Evolutionary conservation across 2,113 vertebrate species (phyloP).

Genomic region (Ceyx margarethae): DNA sequence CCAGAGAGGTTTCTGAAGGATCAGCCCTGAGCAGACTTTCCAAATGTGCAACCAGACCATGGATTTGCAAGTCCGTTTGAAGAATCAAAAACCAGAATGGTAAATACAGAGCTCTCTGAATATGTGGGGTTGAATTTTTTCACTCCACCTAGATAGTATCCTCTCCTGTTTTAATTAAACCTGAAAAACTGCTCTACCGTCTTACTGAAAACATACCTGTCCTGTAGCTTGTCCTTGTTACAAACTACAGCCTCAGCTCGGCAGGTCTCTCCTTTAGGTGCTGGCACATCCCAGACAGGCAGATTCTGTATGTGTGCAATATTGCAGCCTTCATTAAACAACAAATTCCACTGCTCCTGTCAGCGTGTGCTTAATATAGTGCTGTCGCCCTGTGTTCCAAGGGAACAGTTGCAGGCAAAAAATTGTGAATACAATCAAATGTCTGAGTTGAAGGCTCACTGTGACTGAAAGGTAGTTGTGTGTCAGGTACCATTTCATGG

Average conservation of each 20-base stretch:
- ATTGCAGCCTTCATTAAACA: not conserved
- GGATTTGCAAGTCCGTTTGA: not conserved
- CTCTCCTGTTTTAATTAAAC: not conserved
- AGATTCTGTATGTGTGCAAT: not conserved
- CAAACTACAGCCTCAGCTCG: not conserved
- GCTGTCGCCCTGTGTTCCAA: not conserved
- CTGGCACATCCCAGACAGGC: not conserved
- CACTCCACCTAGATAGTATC: not conserved
- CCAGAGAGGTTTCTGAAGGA: not conserved
- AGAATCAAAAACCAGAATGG: not conserved
- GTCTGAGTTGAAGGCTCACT: not conserved
- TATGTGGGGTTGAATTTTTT: not conserved
- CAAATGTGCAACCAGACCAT: not conserved
- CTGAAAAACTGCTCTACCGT: not conserved
- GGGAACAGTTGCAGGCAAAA: not conserved
- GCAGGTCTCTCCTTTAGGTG: not conserved
- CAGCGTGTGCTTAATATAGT: not conserved
- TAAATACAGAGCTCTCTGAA: not conserved
- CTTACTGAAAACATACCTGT: not conserved
- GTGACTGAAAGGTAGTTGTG: not conserved
- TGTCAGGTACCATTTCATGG: conserved; percentile 4
- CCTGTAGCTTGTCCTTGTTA: not conserved
- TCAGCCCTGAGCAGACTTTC: not conserved
- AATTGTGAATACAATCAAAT: not conserved
- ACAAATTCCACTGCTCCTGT: not conserved